Conservation (phyloP, 2,888 invertebrate species). For the Eupithecia subumbrata region DNA sequence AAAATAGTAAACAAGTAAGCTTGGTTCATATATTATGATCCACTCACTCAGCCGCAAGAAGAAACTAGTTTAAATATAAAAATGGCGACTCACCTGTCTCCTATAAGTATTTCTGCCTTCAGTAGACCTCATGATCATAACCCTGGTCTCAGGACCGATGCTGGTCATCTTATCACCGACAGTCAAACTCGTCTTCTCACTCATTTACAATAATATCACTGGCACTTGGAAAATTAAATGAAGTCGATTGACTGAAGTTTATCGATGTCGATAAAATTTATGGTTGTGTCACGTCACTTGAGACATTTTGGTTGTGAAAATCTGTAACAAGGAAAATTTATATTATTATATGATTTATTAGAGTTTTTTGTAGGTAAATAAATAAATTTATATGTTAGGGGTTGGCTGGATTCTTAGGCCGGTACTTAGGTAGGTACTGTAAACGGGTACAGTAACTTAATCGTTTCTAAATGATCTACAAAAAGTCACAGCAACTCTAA, state of each 20-base stretch:
- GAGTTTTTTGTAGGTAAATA: neutral
- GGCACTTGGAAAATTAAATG: neutral
- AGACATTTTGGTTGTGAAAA: constrained; percentile 24
- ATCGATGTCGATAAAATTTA: constrained; percentile 19
- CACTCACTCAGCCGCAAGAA: too few species aligned
- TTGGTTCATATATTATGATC: too few species aligned
- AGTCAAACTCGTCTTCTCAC: constrained; percentile 63
- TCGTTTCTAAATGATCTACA: too few species aligned
- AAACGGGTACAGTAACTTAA: too few species aligned
- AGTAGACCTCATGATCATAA: constrained; percentile 75
- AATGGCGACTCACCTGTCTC: constrained; percentile 66
- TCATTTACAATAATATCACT: constrained; percentile 57
- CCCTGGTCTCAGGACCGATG: constrained; percentile 75
- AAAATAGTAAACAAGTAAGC: too few species aligned
- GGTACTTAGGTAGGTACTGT: neutral
- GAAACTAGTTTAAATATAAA: too few species aligned
- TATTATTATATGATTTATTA: neutral
- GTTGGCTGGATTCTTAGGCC: neutral
- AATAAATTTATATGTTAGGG: neutral
- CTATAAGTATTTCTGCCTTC: constrained; percentile 70
- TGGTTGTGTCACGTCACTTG: constrained; percentile 38
- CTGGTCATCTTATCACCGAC: constrained; percentile 74
- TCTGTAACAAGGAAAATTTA: constrained; percentile 39
- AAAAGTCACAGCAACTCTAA: too few species aligned
- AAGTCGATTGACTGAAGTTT: constrained; percentile 5